Percentiles rank a stretch among this genome's conserved stretches.
Conservation (phyloP, 2,888 invertebrate genomes). For the Ctenicera cuprea region DNA sequence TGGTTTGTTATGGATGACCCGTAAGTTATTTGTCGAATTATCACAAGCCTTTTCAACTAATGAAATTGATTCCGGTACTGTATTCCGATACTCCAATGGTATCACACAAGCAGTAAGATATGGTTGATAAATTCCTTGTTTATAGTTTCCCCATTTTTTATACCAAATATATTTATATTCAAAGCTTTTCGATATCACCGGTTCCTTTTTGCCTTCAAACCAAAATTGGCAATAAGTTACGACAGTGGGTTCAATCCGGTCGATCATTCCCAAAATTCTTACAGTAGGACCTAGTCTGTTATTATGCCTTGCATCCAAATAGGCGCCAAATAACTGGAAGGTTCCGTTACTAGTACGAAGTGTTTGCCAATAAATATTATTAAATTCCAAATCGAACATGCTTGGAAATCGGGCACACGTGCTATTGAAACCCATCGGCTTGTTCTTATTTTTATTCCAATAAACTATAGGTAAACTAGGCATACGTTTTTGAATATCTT, state of each 20-base stretch:
- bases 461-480: slow-evolving; percentile 91
- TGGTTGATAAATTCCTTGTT: slow-evolving; percentile 93
- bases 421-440: slow-evolving; percentile 80
- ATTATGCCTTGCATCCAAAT: slow-evolving; percentile 86
- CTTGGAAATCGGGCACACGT: slow-evolving; percentile 91
- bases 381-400: slow-evolving; percentile 93
- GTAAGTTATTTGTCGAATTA: slow-evolving; percentile 88
- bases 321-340: slow-evolving; percentile 93
- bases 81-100: slow-evolving; percentile 82
- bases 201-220: slow-evolving; percentile 90
- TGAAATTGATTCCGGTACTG: slow-evolving; percentile 89
- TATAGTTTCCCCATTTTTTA: slow-evolving; percentile 95
- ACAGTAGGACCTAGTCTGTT: slow-evolving; percentile 89
- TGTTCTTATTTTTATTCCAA: slow-evolving; percentile 89
- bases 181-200: slow-evolving; percentile 86
- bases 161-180: slow-evolving; percentile 97
- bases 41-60: slow-evolving; percentile 91
- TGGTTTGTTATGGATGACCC: slow-evolving; percentile 88
- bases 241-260: slow-evolving; percentile 89
- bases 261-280: slow-evolving; percentile 89
- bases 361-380: slow-evolving; percentile 96
- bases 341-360: slow-evolving; percentile 89
- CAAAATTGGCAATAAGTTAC: slow-evolving; percentile 91
- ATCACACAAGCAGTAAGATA: slow-evolving; percentile 93
- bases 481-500: slow-evolving; percentile 85